These are phyloP conservation scores for Panopea generosa DNA, from an alignment of 2,888 invertebrate species.

Conservation along the genomic window DNA sequence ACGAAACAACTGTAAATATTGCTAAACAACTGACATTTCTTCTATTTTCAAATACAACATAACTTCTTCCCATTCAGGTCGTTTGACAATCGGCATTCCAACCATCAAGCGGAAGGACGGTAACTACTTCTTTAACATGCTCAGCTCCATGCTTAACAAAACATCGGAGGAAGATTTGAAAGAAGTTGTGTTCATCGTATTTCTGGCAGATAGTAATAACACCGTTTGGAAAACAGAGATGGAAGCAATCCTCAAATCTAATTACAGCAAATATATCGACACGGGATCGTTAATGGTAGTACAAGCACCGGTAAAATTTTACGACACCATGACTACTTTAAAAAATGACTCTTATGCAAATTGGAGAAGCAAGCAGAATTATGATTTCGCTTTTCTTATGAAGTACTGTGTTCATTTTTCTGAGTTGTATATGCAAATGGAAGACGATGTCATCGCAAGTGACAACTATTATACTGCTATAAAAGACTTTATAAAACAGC, in stretches of 20 bases:
- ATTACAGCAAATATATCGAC: constrained; percentile 57
- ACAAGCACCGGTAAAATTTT: constrained; percentile 72
- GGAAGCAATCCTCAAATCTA: constrained; percentile 57
- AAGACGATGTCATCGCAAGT: constrained; percentile 84
- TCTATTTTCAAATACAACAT: too few species aligned
- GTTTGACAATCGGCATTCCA: constrained; percentile 85
- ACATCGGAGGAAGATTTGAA: constrained; percentile 78
- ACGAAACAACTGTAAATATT: too few species aligned
- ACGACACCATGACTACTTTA: constrained; percentile 63
- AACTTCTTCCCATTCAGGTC: too few species aligned
- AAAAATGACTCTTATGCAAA: constrained; percentile 78
- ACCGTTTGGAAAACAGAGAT: constrained; percentile 65
- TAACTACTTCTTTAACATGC: constrained; percentile 83
- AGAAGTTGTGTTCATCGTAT: constrained; percentile 83
- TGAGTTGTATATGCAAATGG: constrained; percentile 84
- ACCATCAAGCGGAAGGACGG: constrained; percentile 82
- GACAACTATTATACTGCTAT: constrained; percentile 81
- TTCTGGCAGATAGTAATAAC: constrained; percentile 84
- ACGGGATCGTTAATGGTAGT: constrained; percentile 82
- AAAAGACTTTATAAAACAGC: constrained; percentile 79
- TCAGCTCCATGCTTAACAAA: constrained; percentile 82
- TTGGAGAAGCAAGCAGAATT: constrained; percentile 85
- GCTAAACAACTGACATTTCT: too few species aligned
- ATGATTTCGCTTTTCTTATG: constrained; percentile 84
- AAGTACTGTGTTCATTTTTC: constrained; percentile 81